Evolutionary conservation across 1,140 invertebrate genomes (phyloP).

Genomic region (Drosophila pallidifrons): DNA sequence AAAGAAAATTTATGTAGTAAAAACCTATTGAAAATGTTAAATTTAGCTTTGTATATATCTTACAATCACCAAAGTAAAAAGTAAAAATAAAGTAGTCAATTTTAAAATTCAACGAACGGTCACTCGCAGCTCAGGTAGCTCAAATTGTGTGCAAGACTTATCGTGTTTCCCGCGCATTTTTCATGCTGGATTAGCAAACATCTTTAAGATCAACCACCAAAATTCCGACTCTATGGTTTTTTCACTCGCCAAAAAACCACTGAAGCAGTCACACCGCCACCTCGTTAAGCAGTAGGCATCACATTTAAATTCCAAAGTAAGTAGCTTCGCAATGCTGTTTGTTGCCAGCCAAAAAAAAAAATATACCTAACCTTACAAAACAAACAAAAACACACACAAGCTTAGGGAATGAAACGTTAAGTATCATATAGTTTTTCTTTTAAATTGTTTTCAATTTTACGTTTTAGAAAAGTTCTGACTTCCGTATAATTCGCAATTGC

Average conservation of each 20-base stretch:
- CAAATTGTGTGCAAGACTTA: constrained; percentile 21
- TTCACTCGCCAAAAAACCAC: constrained; percentile 64
- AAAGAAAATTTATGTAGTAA: too few relatives aligned
- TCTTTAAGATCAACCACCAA: constrained; percentile 27
- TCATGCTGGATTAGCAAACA: constrained; percentile 36
- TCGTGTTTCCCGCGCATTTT: constrained; percentile 44
- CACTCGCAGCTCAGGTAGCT: constrained; percentile 16
- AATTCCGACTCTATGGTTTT: constrained; percentile 32
- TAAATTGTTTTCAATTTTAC: constrained; percentile 5
- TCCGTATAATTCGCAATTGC: neutral
- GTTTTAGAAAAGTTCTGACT: constrained; percentile 54
- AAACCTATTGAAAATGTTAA: too few relatives aligned
- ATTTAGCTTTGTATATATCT: too few relatives aligned
- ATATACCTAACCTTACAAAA: constrained; percentile 43
- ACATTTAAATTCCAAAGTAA: constrained; percentile 45
- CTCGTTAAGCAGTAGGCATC: neutral
- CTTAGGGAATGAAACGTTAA: too few relatives aligned
- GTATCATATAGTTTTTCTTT: neutral
- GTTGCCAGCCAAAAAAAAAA: neutral
- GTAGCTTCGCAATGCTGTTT: constrained; percentile 10
- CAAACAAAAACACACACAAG: constrained; percentile 1
- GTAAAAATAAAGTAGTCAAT: neutral
- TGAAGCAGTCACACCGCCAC: constrained; percentile 24
- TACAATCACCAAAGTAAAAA: too few relatives aligned
- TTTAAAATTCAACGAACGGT: neutral